These are phyloP conservation scores for Leptestheria dahalacensis DNA, from an alignment of 1,140 invertebrate genomes.

Conservation along the genomic window DNA sequence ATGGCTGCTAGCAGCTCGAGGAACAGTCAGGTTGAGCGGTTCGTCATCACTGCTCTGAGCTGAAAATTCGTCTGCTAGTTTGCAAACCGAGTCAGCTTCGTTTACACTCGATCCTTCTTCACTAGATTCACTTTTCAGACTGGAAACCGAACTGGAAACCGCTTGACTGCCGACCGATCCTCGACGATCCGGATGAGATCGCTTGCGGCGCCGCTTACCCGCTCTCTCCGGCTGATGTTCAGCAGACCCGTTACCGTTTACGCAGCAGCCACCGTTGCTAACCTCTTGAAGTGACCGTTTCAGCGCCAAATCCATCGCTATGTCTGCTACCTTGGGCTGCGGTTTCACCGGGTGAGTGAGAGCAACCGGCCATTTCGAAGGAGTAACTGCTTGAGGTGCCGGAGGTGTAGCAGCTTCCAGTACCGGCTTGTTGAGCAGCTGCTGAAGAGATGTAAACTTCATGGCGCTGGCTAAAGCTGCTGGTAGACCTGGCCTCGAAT, in stretches of 20 bases:
- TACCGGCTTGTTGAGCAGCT: background rate
- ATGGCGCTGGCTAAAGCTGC: background rate
- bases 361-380: background rate
- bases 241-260: no score
- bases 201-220: background rate
- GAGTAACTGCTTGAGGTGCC: background rate
- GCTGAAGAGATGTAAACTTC: background rate
- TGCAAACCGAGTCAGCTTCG: no score
- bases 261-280: background rate
- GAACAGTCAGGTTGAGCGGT: background rate
- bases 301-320: slow-evolving; percentile 1
- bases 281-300: background rate
- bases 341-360: background rate
- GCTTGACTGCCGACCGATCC: no score
- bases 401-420: no score
- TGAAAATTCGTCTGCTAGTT: no score
- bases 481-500: background rate
- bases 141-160: no score
- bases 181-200: slow-evolving; percentile 9
- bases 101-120: no score
- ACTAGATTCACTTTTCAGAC: no score
- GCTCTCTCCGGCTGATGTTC: background rate
- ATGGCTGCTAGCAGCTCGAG: background rate
- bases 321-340: background rate
- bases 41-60: background rate